Evolutionary conservation across 2,888 invertebrate species (phyloP), one percentile per base, ranked within the genome.

Genomic region (Drosophila pseudotakahashii): DNA sequence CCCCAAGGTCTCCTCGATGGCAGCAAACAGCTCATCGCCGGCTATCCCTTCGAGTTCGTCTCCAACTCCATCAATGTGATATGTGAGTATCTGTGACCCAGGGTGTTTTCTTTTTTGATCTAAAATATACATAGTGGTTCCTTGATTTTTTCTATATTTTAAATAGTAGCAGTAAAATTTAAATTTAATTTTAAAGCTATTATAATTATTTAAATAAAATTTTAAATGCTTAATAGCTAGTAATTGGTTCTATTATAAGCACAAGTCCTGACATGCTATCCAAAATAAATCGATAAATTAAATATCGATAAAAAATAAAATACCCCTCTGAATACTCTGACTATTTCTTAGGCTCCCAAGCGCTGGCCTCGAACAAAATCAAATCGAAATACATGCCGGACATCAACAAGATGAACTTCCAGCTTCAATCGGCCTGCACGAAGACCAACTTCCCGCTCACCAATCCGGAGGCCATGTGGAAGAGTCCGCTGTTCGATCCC

Each of bases 1-100:
- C 90, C 90, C 1, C 62, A 82, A 32, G 80, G 75, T 3, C 57
- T 92, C 3, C 85, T 91, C 30, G 89, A 91, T 14, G 58, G 78
- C 2, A 80, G 90, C 47, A 92, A 92, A 55, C 89, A 92, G 48
- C n/a, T 90, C 0, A 41, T 92, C n/a, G 91, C 87, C 36, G 91
- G 91, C 6, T 90, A 91, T 77, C 91, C 91, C 11, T 89, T 92
- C 37, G 91, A 91, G 47, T 79, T 89, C 68, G 88, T 86, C 2
- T 89, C 90, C 6, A 66, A 67, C 5, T 76, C 90, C 1, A 78
- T 92, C 3, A 91, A 90, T 74, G 59, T 78, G 7, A 71, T 92
- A 37, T 92, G 91, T 92, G 76, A 88, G 91, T 81, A 19, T 14
- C 14, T 5, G 26, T 19, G 19, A 19, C 19, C 19, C 19, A 19